Conservation (phyloP, 30 jellyfish, hydroid and myxozoan species). For the Sanderia malayensis region DNA sequence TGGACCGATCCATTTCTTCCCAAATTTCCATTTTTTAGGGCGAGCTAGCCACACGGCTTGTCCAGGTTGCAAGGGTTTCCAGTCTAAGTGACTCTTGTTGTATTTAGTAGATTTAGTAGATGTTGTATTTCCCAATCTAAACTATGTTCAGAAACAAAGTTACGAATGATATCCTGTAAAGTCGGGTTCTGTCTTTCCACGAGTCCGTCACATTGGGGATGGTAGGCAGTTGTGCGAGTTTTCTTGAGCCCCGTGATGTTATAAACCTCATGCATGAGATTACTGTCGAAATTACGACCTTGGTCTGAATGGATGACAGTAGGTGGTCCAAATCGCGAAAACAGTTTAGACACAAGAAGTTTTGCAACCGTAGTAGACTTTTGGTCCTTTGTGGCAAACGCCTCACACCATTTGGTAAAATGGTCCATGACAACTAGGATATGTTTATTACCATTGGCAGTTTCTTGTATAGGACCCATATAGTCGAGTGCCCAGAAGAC, state of each 20-base stretch:
- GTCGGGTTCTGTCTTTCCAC: slow-evolving; percentile 37
- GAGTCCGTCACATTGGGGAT: slow-evolving; percentile 52
- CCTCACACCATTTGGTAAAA: slow-evolving; percentile 74
- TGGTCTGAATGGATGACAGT: slow-evolving; percentile 56
- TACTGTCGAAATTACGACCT: slow-evolving; percentile 37
- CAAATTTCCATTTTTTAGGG: slow-evolving; percentile 56
- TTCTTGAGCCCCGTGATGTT: slow-evolving; percentile 37
- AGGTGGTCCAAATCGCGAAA: slow-evolving; percentile 62
- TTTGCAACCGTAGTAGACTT: slow-evolving; percentile 39
- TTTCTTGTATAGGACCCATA: slow-evolving; percentile 20
- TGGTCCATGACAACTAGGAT: slow-evolving; percentile 54
- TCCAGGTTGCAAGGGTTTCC: slow-evolving; percentile 45
- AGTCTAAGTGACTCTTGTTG: slow-evolving; percentile 25
- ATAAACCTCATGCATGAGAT: slow-evolving; percentile 44
- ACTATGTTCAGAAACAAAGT: slow-evolving; percentile 39
- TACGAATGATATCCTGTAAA: slow-evolving; percentile 24
- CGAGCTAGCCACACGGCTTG: slow-evolving; percentile 54
- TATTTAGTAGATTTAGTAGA: slow-evolving; percentile 8
- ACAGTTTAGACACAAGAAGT: slow-evolving; percentile 32
- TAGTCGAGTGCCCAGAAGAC: slow-evolving; percentile 34
- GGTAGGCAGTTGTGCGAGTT: slow-evolving; percentile 41
- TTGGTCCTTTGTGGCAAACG: slow-evolving; percentile 35
- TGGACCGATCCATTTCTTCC: slow-evolving; percentile 59
- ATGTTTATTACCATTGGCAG: slow-evolving; percentile 35
- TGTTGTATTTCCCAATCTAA: slow-evolving; percentile 42